Conservation (phyloP, 2,797 vertebrate species). For the Cephalopachus bancanus region DNA sequence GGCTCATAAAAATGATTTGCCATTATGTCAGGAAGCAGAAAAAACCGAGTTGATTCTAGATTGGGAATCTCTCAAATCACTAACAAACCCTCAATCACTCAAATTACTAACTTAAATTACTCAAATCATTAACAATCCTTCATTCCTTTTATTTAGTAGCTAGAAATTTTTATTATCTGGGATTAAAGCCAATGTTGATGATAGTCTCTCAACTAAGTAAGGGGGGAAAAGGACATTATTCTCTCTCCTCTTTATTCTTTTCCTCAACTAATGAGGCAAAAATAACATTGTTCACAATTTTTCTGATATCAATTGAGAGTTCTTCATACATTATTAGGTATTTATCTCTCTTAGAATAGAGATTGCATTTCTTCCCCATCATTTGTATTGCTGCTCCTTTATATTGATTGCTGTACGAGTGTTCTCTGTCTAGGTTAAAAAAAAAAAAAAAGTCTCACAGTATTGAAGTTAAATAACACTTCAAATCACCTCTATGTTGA, state of each 20-base stretch:
- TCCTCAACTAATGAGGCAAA: background rate
- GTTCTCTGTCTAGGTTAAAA: background rate
- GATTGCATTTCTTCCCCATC: background rate
- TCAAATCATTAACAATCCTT: constrained; percentile 17
- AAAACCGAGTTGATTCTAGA: background rate
- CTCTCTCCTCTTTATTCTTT: background rate
- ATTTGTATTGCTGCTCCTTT: background rate
- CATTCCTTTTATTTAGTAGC: background rate
- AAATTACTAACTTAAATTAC: constrained; percentile 31
- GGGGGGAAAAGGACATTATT: background rate
- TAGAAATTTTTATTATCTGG: constrained; percentile 51
- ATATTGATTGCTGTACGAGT: background rate
- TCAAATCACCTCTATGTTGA: background rate
- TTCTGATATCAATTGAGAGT: background rate
- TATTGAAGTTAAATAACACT: background rate
- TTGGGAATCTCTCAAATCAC: constrained; percentile 40
- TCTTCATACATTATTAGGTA: background rate
- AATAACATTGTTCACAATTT: background rate
- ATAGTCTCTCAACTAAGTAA: background rate
- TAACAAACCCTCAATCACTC: constrained; percentile 37
- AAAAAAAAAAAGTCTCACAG: background rate
- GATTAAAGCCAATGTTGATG: background rate
- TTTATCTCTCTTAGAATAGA: background rate
- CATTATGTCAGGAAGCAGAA: constrained; percentile 57
- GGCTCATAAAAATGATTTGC: constrained; percentile 78